These are phyloP conservation scores for Origma solitaria DNA, from an alignment of 2,113 vertebrate species.

Conservation along the genomic window DNA sequence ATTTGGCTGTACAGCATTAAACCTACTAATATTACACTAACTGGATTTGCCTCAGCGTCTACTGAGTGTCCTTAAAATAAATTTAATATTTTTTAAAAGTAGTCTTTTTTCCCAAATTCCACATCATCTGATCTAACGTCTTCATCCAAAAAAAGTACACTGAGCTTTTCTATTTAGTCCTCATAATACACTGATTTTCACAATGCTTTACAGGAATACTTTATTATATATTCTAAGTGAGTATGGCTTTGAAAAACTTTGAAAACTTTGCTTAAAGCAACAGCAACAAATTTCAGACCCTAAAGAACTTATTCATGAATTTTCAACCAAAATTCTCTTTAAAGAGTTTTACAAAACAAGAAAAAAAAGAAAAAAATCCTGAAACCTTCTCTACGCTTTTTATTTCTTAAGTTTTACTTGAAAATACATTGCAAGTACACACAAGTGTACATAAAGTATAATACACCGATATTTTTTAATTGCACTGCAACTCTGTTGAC, in stretches of 20 bases:
- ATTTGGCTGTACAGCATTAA: constrained; percentile 11
- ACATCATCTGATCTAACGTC: not conserved
- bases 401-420: not conserved
- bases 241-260: not conserved
- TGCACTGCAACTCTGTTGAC: not conserved
- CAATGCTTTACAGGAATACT: not conserved
- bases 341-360: not conserved
- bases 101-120: not conserved
- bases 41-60: not conserved
- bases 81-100: not conserved
- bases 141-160: not conserved
- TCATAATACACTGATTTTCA: not conserved
- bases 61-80: not conserved
- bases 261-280: not conserved
- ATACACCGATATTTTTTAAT: accelerated
- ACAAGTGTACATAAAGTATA: not conserved
- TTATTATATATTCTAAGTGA: not conserved
- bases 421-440: not conserved
- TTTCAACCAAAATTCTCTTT: not conserved
- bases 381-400: not conserved
- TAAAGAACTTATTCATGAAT: not conserved
- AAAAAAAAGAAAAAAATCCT: too few relatives aligned
- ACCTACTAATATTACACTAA: constrained; percentile 59
- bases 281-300: not conserved
- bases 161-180: not conserved